Conservation (phyloP, 2,797 vertebrate species). For the Etheostoma perlongum region DNA sequence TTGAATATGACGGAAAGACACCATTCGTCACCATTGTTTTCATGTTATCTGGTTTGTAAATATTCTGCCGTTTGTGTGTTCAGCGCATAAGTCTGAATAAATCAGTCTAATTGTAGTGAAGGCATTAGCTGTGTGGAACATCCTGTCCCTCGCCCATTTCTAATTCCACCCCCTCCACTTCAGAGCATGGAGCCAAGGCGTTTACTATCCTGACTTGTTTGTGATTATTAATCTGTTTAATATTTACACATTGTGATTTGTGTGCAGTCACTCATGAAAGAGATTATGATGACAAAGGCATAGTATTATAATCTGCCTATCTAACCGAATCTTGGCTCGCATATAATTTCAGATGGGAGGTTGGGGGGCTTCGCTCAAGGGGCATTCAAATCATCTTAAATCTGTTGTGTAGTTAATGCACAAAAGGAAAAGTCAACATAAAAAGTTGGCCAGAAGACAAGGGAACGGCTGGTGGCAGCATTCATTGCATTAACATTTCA, state of each 20-base stretch:
- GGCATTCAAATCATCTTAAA: constrained; percentile 76
- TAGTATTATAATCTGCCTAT: constrained; percentile 79
- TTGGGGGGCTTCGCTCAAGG: constrained; percentile 67
- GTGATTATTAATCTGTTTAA: constrained; percentile 87
- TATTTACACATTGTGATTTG: constrained; percentile 86
- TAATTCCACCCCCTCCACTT: constrained; percentile 71
- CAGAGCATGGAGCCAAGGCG: constrained; percentile 70
- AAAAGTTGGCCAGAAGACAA: constrained; percentile 67
- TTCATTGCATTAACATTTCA: constrained; percentile 58
- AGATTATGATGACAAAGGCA: constrained; percentile 84
- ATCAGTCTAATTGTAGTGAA: constrained; percentile 81
- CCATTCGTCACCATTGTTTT: constrained; percentile 78
- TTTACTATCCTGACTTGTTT: constrained; percentile 79
- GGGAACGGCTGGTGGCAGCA: constrained; percentile 40
- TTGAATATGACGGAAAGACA: constrained; percentile 59
- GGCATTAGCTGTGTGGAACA: constrained; percentile 74
- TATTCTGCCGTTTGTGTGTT: constrained; percentile 82
- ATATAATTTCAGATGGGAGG: constrained; percentile 63
- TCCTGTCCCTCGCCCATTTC: constrained; percentile 74
- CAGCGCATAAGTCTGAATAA: constrained; percentile 79
- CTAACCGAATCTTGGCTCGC: constrained; percentile 73
- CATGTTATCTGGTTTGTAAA: constrained; percentile 81
- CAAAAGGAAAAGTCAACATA: constrained; percentile 68
- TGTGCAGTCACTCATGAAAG: constrained; percentile 84
- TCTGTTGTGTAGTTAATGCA: constrained; percentile 69